Conservation (phyloP, 2,888 invertebrate species). For the Argyresthia albistria region DNA sequence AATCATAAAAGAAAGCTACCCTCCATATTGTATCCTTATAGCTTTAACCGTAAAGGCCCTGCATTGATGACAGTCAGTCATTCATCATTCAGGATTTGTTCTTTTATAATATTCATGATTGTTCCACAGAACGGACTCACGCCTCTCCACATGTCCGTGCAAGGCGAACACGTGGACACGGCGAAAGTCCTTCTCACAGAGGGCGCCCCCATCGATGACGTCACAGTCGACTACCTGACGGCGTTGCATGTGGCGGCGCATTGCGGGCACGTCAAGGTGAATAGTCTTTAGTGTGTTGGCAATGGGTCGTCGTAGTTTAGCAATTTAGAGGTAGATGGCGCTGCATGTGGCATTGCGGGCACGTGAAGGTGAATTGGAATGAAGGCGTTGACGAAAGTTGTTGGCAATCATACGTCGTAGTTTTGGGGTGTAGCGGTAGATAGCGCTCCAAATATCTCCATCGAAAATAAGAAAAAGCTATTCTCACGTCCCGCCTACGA, state of each 20-base stretch:
- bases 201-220: conserved; percentile 98
- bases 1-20: no score
- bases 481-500: no score
- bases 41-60: no score
- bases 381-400: background rate
- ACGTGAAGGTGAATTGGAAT: conserved; percentile 2
- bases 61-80: no score
- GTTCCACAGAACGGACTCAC: conserved; percentile 85
- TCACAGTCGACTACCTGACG: conserved; percentile 97
- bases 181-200: conserved; percentile 92
- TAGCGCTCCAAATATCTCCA: no score
- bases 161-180: conserved; percentile 98
- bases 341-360: conserved; percentile 1
- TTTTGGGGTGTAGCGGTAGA: background rate
- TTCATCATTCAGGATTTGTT: no score
- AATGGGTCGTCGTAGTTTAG: background rate
- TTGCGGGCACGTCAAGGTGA: conserved; percentile 87
- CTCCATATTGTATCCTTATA: no score
- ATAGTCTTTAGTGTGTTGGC: no score
- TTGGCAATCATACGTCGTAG: background rate
- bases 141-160: conserved; percentile 98
- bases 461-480: no score
- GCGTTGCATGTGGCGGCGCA: conserved; percentile 97
- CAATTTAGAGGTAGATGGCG: no score
- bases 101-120: conserved; percentile 2